phyloP scores from a whole-genome alignment of 2,888 invertebrate species.

The Andrena marginata region DNA sequence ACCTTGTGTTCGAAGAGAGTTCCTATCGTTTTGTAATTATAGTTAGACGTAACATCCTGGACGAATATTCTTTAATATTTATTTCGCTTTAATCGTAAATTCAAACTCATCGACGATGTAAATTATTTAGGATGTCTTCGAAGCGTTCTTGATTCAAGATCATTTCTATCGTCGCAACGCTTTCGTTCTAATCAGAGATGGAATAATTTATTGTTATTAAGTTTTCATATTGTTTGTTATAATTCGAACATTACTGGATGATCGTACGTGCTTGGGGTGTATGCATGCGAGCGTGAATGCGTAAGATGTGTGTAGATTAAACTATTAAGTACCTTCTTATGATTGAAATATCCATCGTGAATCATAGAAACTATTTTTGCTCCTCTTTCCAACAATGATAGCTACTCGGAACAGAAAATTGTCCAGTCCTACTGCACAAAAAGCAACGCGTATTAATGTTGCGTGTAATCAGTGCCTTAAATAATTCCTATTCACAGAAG shows the following conservation, averaged over 20 bases:
- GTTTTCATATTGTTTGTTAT: slow-evolving; percentile 59
- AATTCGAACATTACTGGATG: slow-evolving; percentile 46
- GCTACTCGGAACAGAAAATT: slow-evolving; percentile 34
- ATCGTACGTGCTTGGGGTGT: slow-evolving; percentile 44
- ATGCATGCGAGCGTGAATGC: slow-evolving; percentile 56
- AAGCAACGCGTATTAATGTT: slow-evolving; percentile 61
- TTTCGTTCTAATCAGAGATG: slow-evolving; percentile 54
- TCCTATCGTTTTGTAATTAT: slow-evolving; percentile 25
- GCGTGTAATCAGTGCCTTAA: slow-evolving; percentile 79
- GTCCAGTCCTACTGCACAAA: slow-evolving; percentile 54
- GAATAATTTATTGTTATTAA: slow-evolving; percentile 64
- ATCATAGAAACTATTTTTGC: slow-evolving; percentile 55
- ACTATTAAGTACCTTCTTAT: slow-evolving; percentile 64
- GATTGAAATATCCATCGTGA: slow-evolving; percentile 58
- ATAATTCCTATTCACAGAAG: slow-evolving; percentile 64
- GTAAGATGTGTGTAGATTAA: slow-evolving; percentile 61
- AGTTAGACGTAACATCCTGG: slow-evolving; percentile 33
- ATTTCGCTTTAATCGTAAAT: slow-evolving; percentile 37
- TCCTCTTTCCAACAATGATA: slow-evolving; percentile 23
- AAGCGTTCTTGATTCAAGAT: slow-evolving; percentile 33
- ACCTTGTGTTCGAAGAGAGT: slow-evolving; percentile 26
- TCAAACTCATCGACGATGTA: slow-evolving; percentile 26
- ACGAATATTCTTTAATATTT: slow-evolving; percentile 20
- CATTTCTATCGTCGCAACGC: slow-evolving; percentile 46
- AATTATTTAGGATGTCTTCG: slow-evolving; percentile 45